These are phyloP conservation scores for Tryphoninae sp. DNA, from an alignment of 2,888 invertebrate species.

Conservation along the genomic window DNA sequence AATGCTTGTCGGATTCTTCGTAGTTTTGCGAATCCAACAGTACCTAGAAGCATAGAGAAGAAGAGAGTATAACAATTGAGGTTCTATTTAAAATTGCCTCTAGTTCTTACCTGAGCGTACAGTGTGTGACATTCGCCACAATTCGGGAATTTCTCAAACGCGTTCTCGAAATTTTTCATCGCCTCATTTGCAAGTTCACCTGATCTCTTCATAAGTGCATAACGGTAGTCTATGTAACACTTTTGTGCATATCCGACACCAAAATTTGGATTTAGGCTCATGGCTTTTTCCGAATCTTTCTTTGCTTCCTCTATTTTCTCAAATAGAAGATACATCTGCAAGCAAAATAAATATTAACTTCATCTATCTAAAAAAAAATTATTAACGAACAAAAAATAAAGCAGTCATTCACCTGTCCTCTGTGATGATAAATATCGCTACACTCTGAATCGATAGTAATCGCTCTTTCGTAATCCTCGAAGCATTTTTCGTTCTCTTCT, in stretches of 20 bases:
- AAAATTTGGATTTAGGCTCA: constrained; percentile 91
- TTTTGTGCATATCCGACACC: constrained; percentile 94
- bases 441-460: constrained; percentile 89
- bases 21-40: constrained; percentile 92
- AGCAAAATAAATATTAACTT: constrained; percentile 58
- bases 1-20: constrained; percentile 91
- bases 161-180: constrained; percentile 88
- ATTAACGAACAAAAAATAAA: constrained; percentile 12
- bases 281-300: constrained; percentile 91
- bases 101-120: constrained; percentile 89
- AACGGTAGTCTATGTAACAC: constrained; percentile 93
- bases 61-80: constrained; percentile 17
- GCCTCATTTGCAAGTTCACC: constrained; percentile 85
- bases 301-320: constrained; percentile 92
- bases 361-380: constrained; percentile 1
- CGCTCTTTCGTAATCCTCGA: constrained; percentile 91
- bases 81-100: constrained; percentile 12
- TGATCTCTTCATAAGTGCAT: constrained; percentile 85
- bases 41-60: constrained; percentile 81
- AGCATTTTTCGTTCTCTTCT: constrained; percentile 87
- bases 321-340: constrained; percentile 90
- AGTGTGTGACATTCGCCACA: constrained; percentile 94
- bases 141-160: constrained; percentile 90
- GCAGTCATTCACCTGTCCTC: constrained; percentile 85
- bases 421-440: constrained; percentile 95